phyloP scores from a whole-genome alignment of 1,140 invertebrate species.

The Atopsyche davidsoni region DNA sequence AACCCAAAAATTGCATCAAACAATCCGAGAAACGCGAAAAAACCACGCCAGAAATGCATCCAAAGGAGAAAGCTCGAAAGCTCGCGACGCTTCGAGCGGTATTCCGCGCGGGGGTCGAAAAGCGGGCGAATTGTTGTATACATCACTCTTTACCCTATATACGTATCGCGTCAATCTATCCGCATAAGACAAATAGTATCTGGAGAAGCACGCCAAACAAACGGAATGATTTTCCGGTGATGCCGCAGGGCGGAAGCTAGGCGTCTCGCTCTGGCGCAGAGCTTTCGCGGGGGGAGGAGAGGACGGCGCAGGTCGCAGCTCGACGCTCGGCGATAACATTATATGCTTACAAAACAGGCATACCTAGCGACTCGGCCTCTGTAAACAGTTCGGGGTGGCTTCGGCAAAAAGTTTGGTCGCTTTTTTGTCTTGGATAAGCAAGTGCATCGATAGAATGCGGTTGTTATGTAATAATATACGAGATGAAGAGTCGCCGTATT shows the following conservation, averaged over 20 bases:
- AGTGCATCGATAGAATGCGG: too few relatives aligned
- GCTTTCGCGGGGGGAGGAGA: not conserved
- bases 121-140: conserved; percentile 6
- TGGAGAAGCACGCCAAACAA: conserved; percentile 31
- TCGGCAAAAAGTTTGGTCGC: conserved; percentile 16
- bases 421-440: too few relatives aligned
- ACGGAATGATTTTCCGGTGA: conserved; percentile 26
- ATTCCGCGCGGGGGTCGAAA: not conserved
- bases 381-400: conserved; percentile 30
- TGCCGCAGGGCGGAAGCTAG: not conserved
- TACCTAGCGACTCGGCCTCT: conserved; percentile 23
- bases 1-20: not conserved
- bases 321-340: conserved; percentile 16
- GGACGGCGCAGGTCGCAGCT: conserved; percentile 4
- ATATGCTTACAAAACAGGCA: conserved; percentile 24
- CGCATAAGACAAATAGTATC: conserved; percentile 32
- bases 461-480: too few relatives aligned
- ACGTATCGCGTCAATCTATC: conserved; percentile 31
- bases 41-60: too few relatives aligned
- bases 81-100: not conserved
- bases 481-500: too few relatives aligned
- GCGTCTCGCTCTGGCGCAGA: conserved; percentile 16
- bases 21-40: too few relatives aligned
- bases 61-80: not conserved
- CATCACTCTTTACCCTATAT: conserved; percentile 28